phyloP scores from a whole-genome alignment of 2,113 vertebrate species.

The Cynopterus brachyotis region DNA sequence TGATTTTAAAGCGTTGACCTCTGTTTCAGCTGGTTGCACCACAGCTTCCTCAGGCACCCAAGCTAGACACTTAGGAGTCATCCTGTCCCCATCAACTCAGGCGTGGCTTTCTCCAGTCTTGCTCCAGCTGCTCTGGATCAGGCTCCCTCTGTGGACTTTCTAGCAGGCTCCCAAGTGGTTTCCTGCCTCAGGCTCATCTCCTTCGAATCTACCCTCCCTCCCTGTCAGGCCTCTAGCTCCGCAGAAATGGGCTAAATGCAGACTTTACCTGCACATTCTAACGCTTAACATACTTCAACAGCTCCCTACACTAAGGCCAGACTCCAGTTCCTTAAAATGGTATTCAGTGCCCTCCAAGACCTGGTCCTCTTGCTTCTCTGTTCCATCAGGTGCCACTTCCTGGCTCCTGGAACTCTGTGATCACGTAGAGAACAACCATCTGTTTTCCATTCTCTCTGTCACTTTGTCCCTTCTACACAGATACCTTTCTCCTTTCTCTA shows the following conservation, averaged over 20 bases:
- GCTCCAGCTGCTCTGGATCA: not conserved
- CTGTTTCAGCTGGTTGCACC: not conserved
- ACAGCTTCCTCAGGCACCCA: not conserved
- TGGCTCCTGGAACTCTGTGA: not conserved
- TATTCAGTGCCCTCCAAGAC: not conserved
- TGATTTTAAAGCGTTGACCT: not conserved
- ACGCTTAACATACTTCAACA: not conserved
- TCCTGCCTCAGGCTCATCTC: not conserved
- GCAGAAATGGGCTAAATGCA: not conserved
- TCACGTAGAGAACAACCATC: not conserved
- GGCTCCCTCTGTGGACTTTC: no score
- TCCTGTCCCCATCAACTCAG: not conserved
- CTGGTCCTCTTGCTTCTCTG: not conserved
- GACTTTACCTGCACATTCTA: no score
- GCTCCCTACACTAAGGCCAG: not conserved
- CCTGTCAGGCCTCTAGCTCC: not conserved
- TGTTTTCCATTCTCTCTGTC: not conserved
- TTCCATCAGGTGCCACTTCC: not conserved
- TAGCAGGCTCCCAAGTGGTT: not conserved
- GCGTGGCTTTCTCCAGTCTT: rapidly evolving
- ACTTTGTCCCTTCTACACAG: not conserved
- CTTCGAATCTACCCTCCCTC: not conserved
- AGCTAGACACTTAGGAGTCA: no score
- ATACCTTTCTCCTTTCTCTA: not conserved
- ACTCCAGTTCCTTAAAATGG: not conserved